These are phyloP conservation scores for Bufotes viridis DNA, from an alignment of 2,797 vertebrate species.

Conservation along the genomic window DNA sequence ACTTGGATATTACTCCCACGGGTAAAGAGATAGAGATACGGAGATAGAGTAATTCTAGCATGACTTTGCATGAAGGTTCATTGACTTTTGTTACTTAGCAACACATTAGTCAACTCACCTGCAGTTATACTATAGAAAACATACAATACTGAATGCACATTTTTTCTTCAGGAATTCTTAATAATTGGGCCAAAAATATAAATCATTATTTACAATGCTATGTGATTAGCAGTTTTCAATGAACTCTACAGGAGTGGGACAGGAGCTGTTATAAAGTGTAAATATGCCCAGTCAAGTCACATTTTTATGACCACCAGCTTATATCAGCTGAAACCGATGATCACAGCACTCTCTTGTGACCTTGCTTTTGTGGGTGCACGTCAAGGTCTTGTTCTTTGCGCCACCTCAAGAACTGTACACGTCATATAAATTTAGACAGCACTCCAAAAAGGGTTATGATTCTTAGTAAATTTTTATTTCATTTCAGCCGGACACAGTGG, in stretches of 20 bases:
- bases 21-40: not conserved
- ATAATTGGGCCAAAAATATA: constrained; percentile 2
- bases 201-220: constrained; percentile 8
- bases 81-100: constrained; percentile 11
- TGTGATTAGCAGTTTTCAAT: not conserved
- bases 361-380: no score
- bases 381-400: no score
- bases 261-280: no score
- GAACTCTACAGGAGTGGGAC: not conserved
- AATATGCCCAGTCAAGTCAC: no score
- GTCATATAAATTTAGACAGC: no score
- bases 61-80: constrained; percentile 11
- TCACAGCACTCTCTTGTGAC: no score
- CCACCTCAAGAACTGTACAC: no score
- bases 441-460: no score
- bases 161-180: not conserved
- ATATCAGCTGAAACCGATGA: no score
- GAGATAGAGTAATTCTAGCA: not conserved
- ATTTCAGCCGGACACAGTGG: no score
- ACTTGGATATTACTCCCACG: not conserved
- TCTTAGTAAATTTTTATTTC: no score
- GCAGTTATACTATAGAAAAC: constrained; percentile 9
- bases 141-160: not conserved
- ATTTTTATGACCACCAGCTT: no score
- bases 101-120: not conserved